phyloP scores from a whole-genome alignment of 2,797 vertebrate species.

The Brachyrhaphis roseni region DNA sequence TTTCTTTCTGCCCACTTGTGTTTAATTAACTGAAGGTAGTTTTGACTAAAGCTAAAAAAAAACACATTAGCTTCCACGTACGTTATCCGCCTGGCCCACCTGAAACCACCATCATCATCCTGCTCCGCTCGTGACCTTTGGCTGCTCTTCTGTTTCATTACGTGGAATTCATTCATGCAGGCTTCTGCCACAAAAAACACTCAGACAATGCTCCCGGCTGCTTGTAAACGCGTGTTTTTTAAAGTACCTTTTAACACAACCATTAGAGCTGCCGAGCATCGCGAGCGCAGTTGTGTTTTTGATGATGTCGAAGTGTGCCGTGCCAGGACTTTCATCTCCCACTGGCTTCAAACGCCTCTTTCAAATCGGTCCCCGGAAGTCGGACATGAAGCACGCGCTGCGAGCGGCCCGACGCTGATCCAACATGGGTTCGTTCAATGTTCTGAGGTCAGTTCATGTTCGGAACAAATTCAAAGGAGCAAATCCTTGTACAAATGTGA shows the following conservation, averaged over 20 bases:
- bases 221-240: constrained; percentile 67
- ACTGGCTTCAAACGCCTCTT: constrained; percentile 73
- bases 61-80: constrained; percentile 1
- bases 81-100: background rate
- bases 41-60: background rate
- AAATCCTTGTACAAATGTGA: background rate
- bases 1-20: background rate
- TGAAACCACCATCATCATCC: background rate
- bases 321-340: constrained; percentile 75
- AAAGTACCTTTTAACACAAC: constrained; percentile 71
- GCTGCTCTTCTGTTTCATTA: constrained; percentile 41
- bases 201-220: constrained; percentile 40
- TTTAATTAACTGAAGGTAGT: background rate
- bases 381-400: constrained; percentile 20
- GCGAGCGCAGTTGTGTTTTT: constrained; percentile 65
- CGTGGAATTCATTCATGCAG: constrained; percentile 55
- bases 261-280: constrained; percentile 60
- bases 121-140: constrained; percentile 7
- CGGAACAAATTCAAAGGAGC: background rate
- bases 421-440: background rate
- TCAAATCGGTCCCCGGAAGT: constrained; percentile 56
- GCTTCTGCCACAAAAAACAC: constrained; percentile 47
- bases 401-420: constrained; percentile 2
- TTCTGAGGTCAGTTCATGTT: background rate
- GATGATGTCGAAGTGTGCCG: constrained; percentile 66